Percentiles rank a stretch among this genome's conserved stretches.
Conservation (phyloP, 2,113 vertebrate genomes). For the Phycodurus eques region DNA sequence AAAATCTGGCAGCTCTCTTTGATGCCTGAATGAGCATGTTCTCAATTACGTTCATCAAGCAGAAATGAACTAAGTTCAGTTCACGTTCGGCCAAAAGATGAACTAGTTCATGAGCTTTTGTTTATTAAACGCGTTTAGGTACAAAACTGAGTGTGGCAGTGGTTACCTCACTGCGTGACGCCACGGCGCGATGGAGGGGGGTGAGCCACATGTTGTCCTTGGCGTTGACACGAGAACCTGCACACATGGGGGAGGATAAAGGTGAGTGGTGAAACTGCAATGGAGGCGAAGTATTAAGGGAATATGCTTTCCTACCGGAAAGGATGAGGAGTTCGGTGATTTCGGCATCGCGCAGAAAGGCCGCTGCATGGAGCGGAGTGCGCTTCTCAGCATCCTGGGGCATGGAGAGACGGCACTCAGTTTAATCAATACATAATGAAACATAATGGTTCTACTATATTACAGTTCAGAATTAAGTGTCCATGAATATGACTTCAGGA, state of each 20-base stretch:
- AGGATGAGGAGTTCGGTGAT: conserved; percentile 96
- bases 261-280: background rate
- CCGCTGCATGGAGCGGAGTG: conserved; percentile 90
- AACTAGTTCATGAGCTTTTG: too few species aligned
- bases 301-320: conserved; percentile 76
- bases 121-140: too few species aligned
- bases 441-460: too few species aligned
- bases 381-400: conserved; percentile 90
- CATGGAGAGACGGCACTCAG: background rate
- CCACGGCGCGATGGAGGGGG: conserved; percentile 92
- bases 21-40: too few species aligned
- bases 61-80: too few species aligned
- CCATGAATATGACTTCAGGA: too few species aligned
- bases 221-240: conserved; percentile 95
- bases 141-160: background rate
- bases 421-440: background rate
- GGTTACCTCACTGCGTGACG: conserved; percentile 90
- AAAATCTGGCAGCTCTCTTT: too few species aligned
- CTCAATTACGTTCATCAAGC: too few species aligned
- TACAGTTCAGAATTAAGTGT: too few species aligned
- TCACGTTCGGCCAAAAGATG: too few species aligned
- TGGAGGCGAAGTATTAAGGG: too few species aligned
- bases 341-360: conserved; percentile 93
- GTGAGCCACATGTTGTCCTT: conserved; percentile 99
- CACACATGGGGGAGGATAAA: background rate